These are phyloP conservation scores for Heteractis magnifica DNA, from an alignment of 92 coral and sea anemone species.

Conservation along the genomic window DNA sequence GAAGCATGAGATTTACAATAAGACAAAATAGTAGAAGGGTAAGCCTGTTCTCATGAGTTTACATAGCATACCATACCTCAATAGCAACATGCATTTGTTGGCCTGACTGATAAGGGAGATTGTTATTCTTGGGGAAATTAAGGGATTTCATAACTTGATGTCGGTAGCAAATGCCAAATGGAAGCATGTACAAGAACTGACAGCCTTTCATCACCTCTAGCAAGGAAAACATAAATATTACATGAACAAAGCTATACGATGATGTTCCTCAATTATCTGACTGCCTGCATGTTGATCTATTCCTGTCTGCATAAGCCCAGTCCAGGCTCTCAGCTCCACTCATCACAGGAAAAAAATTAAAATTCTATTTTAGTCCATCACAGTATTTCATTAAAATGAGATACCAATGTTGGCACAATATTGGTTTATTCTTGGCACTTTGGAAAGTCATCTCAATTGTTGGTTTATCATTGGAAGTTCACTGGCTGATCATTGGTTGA, in stretches of 20 bases:
- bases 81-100: slow-evolving; percentile 54
- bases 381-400: no score
- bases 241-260: not conserved
- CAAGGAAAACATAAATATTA: slow-evolving; percentile 1
- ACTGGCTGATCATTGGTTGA: no score
- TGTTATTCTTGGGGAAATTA: slow-evolving; percentile 18
- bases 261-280: not conserved
- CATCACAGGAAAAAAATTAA: no score
- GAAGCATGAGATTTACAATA: not conserved
- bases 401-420: no score
- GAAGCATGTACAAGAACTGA: slow-evolving; percentile 81
- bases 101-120: slow-evolving; percentile 45
- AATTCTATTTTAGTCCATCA: no score
- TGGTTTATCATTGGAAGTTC: no score
- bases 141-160: slow-evolving; percentile 60
- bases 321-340: no score
- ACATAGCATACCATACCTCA: not conserved
- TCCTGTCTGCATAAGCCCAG: not conserved
- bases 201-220: slow-evolving; percentile 75
- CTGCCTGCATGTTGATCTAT: not conserved
- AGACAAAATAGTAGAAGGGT: no score
- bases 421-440: no score
- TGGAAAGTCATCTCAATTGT: no score
- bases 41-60: not conserved
- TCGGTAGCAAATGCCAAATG: slow-evolving; percentile 73